A percentile compares a stretch with the other conserved stretches of the same genome.
Evolutionary conservation across 2,888 invertebrate genomes (phyloP).

Genomic region (Archips crataeganus): DNA sequence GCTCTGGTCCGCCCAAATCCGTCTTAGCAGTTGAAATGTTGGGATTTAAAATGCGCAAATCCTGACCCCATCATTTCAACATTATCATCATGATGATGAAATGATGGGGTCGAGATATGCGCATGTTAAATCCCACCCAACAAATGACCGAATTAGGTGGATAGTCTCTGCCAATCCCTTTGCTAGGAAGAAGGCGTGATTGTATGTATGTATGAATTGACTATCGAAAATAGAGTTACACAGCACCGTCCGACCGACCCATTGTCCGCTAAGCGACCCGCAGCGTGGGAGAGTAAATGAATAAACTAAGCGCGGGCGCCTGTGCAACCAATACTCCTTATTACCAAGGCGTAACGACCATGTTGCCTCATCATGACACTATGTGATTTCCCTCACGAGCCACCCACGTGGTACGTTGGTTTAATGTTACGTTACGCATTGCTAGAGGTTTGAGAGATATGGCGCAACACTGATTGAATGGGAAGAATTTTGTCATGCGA

Average conservation of each 20-base stretch:
- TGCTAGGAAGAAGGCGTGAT: too few species aligned
- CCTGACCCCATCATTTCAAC: too few species aligned
- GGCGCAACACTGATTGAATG: slow-evolving; percentile 1
- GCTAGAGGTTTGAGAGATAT: slow-evolving; percentile 14
- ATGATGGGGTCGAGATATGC: too few species aligned
- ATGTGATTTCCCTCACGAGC: neutral
- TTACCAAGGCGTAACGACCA: neutral
- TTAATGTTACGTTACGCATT: slow-evolving; percentile 26
- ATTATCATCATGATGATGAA: too few species aligned
- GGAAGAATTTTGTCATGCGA: neutral
- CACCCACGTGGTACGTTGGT: slow-evolving; percentile 13
- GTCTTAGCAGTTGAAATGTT: too few species aligned
- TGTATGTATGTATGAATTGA: neutral
- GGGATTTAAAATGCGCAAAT: too few species aligned
- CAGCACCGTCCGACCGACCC: slow-evolving; percentile 11
- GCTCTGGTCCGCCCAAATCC: too few species aligned
- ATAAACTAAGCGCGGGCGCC: slow-evolving; percentile 53
- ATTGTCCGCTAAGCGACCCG: slow-evolving; percentile 24
- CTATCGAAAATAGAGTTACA: slow-evolving; percentile 12
- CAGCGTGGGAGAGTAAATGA: slow-evolving; percentile 57
- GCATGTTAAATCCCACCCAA: too few species aligned
- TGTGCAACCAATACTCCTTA: slow-evolving; percentile 31
- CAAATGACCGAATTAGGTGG: neutral
- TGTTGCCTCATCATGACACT: neutral
- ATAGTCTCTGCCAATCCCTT: too few species aligned